Conservation (phyloP, 2,797 vertebrate species). For the Tangara arthus region DNA sequence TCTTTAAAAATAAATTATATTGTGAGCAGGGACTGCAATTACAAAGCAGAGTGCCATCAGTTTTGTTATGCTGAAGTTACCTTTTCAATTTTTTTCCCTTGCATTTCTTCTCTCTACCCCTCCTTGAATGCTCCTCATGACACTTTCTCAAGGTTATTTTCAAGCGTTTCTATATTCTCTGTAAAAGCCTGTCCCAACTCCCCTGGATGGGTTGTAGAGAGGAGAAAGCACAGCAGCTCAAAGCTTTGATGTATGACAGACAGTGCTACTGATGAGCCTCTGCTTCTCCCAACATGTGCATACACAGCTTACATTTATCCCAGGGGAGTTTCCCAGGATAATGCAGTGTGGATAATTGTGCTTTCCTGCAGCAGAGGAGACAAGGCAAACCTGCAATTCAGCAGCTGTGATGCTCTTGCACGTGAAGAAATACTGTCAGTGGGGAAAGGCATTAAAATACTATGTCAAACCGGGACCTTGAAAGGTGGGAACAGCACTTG, state of each 20-base stretch:
- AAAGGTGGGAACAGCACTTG: neutral
- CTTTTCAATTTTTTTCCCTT: neutral
- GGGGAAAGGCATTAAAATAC: neutral
- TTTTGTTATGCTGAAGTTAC: neutral
- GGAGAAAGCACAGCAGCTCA: neutral
- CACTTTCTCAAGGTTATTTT: neutral
- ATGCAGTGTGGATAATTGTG: neutral
- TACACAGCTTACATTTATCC: neutral
- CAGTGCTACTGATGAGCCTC: neutral
- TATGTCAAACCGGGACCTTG: neutral
- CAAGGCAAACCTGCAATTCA: neutral
- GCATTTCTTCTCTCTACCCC: neutral
- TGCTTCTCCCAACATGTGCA: neutral
- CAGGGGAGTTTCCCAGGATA: neutral
- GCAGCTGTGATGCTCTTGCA: neutral
- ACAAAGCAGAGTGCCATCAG: neutral
- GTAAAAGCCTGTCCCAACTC: neutral
- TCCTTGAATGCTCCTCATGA: neutral
- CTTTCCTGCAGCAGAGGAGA: neutral
- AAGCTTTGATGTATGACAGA: neutral
- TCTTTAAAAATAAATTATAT: neutral
- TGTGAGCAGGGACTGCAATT: neutral
- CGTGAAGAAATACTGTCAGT: neutral
- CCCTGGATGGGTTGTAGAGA: neutral
- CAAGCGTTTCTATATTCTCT: neutral